phyloP scores from a whole-genome alignment of 1,140 invertebrate genomes.

The Zaprionus kolodkinae region DNA sequence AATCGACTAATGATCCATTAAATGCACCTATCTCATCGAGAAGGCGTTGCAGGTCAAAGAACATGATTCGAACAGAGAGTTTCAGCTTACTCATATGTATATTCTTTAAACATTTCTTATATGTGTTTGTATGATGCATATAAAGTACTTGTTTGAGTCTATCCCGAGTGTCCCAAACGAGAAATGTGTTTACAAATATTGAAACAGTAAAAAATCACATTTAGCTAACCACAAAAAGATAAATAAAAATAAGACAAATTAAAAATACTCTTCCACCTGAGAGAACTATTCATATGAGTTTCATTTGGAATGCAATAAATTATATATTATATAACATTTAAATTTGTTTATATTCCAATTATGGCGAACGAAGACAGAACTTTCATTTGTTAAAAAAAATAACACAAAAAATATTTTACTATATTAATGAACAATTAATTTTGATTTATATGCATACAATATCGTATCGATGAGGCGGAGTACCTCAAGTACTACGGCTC shows the following conservation, averaged over 20 bases:
- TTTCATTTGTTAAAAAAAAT: too few species aligned
- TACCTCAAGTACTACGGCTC: too few species aligned
- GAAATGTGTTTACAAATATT: slow-evolving; percentile 7
- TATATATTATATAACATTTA: background rate
- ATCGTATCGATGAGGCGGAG: too few species aligned
- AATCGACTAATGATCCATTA: background rate
- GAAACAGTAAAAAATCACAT: background rate
- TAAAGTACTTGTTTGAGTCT: background rate
- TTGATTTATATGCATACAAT: too few species aligned
- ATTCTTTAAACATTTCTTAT: background rate
- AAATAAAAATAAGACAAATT: slow-evolving; percentile 1
- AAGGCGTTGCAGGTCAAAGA: background rate
- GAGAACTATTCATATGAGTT: background rate
- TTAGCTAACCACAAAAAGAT: background rate
- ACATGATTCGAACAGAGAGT: too few species aligned
- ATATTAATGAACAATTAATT: too few species aligned
- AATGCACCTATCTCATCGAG: background rate
- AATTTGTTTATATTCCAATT: background rate
- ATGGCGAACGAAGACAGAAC: too few species aligned
- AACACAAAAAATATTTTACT: too few species aligned
- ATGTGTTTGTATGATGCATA: background rate
- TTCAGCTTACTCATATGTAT: background rate
- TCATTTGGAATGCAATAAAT: background rate
- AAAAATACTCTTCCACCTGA: background rate
- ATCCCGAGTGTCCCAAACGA: background rate